Evolutionary conservation across 2,113 vertebrate species (phyloP).

Genomic region (Burhinus bistriatus): DNA sequence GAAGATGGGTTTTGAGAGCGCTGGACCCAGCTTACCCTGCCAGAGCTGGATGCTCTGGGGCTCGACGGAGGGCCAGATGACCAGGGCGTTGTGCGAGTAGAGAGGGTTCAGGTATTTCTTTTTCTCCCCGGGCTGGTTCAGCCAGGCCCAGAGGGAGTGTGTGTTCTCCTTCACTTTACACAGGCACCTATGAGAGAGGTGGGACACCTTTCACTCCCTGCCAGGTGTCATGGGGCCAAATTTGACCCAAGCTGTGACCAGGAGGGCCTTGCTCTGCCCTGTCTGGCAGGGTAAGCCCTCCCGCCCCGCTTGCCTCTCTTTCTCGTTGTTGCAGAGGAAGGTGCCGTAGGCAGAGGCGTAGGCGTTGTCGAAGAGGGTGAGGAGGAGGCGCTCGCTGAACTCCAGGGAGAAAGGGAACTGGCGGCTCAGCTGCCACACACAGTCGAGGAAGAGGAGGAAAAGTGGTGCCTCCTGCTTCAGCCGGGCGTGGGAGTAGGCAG

Average conservation of each 20-base stretch:
- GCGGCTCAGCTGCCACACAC: slow-evolving; percentile 83
- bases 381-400: slow-evolving; percentile 82
- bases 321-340: slow-evolving; percentile 86
- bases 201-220: rapidly evolving
- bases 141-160: slow-evolving; percentile 81
- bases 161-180: slow-evolving; percentile 79
- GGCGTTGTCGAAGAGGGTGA: slow-evolving; percentile 78
- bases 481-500: slow-evolving; percentile 76
- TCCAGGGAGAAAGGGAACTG: slow-evolving; percentile 87
- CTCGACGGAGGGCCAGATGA: slow-evolving; percentile 86
- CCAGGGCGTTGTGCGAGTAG: slow-evolving; percentile 74
- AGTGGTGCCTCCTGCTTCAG: slow-evolving; percentile 81
- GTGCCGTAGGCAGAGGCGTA: slow-evolving; percentile 84
- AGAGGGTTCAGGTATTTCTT: slow-evolving; percentile 75
- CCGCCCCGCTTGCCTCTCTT: slow-evolving; percentile 71
- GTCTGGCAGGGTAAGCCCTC: background rate
- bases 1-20: background rate
- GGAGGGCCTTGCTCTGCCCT: background rate
- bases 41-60: slow-evolving; percentile 86
- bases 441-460: slow-evolving; percentile 89
- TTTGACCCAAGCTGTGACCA: rapidly evolving
- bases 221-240: no score
- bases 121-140: slow-evolving; percentile 67
- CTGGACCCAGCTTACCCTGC: slow-evolving; percentile 70
- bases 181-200: slow-evolving; percentile 59